Percentiles rank a stretch among this genome's conserved stretches.
These are phyloP conservation scores for Spinus olivaceus DNA, from an alignment of 2,797 vertebrate genomes.

Conservation along the genomic window DNA sequence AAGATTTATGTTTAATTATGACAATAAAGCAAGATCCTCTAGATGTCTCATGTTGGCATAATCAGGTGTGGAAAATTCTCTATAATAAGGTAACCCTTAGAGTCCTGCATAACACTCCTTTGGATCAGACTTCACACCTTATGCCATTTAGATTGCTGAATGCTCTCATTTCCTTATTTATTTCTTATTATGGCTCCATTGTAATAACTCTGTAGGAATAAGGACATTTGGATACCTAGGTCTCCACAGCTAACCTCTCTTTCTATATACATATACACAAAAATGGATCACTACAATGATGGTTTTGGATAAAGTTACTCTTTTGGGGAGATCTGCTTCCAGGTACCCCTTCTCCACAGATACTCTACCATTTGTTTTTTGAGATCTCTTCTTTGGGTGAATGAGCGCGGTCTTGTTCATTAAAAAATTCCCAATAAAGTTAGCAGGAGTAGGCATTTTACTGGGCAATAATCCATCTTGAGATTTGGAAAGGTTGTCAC, in stretches of 20 bases:
- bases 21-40: background rate
- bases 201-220: background rate
- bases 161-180: background rate
- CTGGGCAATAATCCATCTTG: background rate
- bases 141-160: background rate
- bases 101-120: background rate
- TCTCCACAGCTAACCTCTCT: background rate
- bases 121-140: background rate
- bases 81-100: background rate
- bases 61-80: background rate
- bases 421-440: background rate
- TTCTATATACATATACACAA: background rate
- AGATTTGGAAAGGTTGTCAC: background rate
- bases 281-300: background rate
- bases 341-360: background rate
- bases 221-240: background rate
- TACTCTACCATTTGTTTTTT: background rate
- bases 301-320: background rate
- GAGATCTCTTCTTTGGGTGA: background rate
- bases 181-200: background rate
- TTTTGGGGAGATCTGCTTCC: background rate
- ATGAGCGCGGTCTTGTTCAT: rapidly evolving
- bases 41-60: background rate
- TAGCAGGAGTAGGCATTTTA: background rate
- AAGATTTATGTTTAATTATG: background rate